These are phyloP conservation scores for Nothoprocta perdicaria DNA, from an alignment of 2,113 vertebrate species.

Conservation along the genomic window DNA sequence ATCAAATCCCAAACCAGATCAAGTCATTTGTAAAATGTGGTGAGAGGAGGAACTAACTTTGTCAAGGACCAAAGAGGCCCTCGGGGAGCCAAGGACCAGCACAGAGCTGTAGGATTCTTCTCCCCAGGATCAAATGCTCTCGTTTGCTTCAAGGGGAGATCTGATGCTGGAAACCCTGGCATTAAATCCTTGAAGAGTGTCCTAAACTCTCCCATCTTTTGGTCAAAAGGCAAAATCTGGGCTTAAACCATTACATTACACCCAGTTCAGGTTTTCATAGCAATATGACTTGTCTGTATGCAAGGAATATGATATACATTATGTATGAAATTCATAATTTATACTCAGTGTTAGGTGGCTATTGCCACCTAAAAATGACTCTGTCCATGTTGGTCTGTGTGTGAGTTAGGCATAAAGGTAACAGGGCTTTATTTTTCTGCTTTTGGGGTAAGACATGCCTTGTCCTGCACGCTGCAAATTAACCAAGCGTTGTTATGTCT, in stretches of 20 bases:
- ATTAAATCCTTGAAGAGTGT: background rate
- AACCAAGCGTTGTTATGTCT: background rate
- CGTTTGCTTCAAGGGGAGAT: background rate
- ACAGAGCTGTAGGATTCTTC: constrained; percentile 21
- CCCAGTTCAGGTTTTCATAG: background rate
- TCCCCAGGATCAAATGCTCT: background rate
- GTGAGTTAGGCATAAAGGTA: background rate
- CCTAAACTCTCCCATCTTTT: background rate
- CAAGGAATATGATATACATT: background rate
- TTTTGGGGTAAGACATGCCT: background rate
- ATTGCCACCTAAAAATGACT: background rate
- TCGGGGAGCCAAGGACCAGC: background rate
- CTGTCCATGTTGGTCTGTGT: background rate
- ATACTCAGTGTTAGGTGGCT: background rate
- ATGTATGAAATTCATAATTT: background rate
- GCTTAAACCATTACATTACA: background rate
- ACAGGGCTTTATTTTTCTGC: background rate
- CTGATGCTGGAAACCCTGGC: background rate
- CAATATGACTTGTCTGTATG: background rate
- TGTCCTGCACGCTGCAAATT: background rate
- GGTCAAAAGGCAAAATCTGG: background rate
- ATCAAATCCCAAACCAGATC: background rate
- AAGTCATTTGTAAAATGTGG: background rate
- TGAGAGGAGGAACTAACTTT: background rate
- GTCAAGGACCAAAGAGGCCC: background rate